Percentiles rank a stretch among this genome's conserved stretches.
These are phyloP conservation scores for Daptonema setosum DNA, from an alignment of 2,888 invertebrate genomes.

Conservation along the genomic window DNA sequence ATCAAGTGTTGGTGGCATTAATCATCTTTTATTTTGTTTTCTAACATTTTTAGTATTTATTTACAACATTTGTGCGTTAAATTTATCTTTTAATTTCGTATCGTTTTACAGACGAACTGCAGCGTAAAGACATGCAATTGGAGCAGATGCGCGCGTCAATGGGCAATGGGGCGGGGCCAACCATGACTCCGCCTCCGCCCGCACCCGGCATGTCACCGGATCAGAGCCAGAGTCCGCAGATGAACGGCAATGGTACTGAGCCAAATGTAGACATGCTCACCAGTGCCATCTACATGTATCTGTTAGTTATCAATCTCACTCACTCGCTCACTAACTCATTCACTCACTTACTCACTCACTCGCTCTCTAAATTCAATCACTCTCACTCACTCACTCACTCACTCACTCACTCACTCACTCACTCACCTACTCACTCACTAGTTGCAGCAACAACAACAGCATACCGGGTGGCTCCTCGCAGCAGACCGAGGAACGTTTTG, in stretches of 20 bases:
- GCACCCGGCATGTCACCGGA: neutral
- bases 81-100: no score
- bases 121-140: neutral
- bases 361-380: no score
- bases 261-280: neutral
- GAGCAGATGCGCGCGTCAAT: neutral
- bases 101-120: constrained; percentile 1
- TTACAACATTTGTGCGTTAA: no score
- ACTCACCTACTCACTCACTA: no score
- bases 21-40: no score
- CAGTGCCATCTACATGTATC: neutral
- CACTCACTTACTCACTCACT: no score
- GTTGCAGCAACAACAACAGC: neutral
- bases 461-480: neutral
- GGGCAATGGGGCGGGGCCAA: neutral
- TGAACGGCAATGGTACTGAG: neutral
- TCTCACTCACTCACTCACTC: no score
- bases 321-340: no score
- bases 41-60: neutral
- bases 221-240: neutral
- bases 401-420: no score
- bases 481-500: neutral
- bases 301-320: no score
- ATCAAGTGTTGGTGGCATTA: constrained; percentile 29
- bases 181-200: constrained; percentile 3